Conservation (phyloP, 2,888 invertebrate species). For the Ptychoptera albimana region DNA sequence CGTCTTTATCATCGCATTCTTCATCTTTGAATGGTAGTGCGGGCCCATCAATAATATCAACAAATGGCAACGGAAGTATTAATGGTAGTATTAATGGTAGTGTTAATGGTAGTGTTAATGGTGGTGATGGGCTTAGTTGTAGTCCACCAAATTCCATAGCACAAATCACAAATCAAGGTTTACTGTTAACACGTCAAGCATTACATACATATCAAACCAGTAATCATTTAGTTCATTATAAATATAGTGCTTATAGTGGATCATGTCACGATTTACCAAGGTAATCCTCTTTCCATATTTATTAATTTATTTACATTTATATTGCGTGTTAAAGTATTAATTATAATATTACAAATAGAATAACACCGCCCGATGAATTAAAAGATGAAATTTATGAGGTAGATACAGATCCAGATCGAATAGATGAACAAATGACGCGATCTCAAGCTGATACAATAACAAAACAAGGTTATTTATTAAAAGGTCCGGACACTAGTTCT, state of each 20-base stretch:
- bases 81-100: background rate
- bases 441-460: slow-evolving; percentile 61
- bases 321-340: slow-evolving; percentile 5
- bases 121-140: background rate
- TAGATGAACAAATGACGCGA: slow-evolving; percentile 47
- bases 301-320: slow-evolving; percentile 9
- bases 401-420: slow-evolving; percentile 69
- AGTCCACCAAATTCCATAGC: background rate
- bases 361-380: slow-evolving; percentile 39
- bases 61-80: slow-evolving; percentile 10
- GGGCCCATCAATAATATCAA: slow-evolving; percentile 14
- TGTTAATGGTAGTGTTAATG: background rate
- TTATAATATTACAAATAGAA: slow-evolving; percentile 14
- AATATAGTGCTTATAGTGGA: slow-evolving; percentile 77
- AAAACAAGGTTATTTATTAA: slow-evolving; percentile 80
- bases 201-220: slow-evolving; percentile 65
- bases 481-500: slow-evolving; percentile 79
- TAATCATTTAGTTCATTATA: slow-evolving; percentile 83
- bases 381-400: slow-evolving; percentile 79
- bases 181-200: slow-evolving; percentile 42
- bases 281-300: slow-evolving; percentile 26
- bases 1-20: background rate
- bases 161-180: slow-evolving; percentile 21
- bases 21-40: background rate
- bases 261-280: slow-evolving; percentile 75